Evolutionary conservation across 2,113 vertebrate genomes (phyloP), one percentile per base, ranked within the genome.

Genomic region (Nothoprocta perdicaria): DNA sequence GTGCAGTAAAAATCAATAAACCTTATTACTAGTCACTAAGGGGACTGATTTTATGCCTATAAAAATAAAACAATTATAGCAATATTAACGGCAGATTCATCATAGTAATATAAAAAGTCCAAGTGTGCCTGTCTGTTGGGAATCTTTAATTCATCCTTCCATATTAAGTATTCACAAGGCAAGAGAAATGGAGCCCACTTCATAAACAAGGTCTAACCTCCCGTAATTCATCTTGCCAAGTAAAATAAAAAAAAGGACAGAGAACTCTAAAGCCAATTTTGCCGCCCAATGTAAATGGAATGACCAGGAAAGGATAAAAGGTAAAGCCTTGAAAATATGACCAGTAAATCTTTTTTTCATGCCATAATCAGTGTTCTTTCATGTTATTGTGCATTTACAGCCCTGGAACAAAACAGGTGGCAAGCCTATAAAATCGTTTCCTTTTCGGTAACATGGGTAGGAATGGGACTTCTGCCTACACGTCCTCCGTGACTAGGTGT

Each of bases 1-100:
- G 96, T 94, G 92, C 88, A 95, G 93, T 95, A 97, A 97, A 96
- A 97, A 98, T 98, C 97, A 98, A 97, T 98, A 98, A 97, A 96
- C 95, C 92, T 96, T 97, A 88, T 98, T 97, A 97, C 96, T 97
- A 96, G 95, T 97, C 97, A 96, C 97, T 97, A 96, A 96, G 93
- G 95, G 95, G 96, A 95, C 94, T 95, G 95, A 97, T 95, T 97
- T 97, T 97, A 97, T 97, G 96, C 95, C 95, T 96, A 96, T 95
- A 97, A 98, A 97, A 97, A 95, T 96, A 96, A 97, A 97, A 97
- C 97, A 97, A 97, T 98, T 97, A 97, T 90, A 96, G 94, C 84
- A 90, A 48, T 96, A 97, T 97, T 97, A 97, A 97, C 95, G 95
- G 92, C 94, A 97, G 95, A 96, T 98, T 97, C 95, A 97, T 97